phyloP scores from a whole-genome alignment of 1,140 invertebrate species.

The Drosophila arizonae region DNA sequence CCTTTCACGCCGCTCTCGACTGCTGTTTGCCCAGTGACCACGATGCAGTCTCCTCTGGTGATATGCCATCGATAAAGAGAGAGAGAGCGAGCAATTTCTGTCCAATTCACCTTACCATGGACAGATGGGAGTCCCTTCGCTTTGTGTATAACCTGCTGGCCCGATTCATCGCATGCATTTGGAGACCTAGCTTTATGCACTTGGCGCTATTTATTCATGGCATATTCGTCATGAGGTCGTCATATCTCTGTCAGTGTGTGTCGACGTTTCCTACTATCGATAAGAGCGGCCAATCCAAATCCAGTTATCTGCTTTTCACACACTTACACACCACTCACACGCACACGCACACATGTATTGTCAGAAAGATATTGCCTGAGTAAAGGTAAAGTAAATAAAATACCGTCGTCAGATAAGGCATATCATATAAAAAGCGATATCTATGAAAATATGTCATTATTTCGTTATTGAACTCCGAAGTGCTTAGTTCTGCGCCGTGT shows the following conservation, averaged over 20 bases:
- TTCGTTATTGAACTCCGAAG: slow-evolving; percentile 77
- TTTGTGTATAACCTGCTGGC: slow-evolving; percentile 49
- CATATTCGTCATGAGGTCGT: slow-evolving; percentile 61
- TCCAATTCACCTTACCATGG: neutral
- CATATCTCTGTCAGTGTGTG: slow-evolving; percentile 44
- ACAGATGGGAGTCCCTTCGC: neutral
- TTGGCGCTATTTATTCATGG: slow-evolving; percentile 47
- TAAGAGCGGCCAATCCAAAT: slow-evolving; percentile 74
- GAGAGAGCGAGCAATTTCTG: neutral
- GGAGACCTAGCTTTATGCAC: slow-evolving; percentile 24
- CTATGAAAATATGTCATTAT: slow-evolving; percentile 81
- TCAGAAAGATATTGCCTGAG: slow-evolving; percentile 42
- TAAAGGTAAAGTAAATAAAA: slow-evolving; percentile 73
- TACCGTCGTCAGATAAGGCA: slow-evolving; percentile 62
- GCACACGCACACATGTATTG: slow-evolving; percentile 11
- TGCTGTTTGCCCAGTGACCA: slow-evolving; percentile 45
- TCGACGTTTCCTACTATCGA: slow-evolving; percentile 57
- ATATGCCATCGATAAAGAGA: neutral
- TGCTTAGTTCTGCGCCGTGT: slow-evolving; percentile 49
- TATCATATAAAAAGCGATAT: slow-evolving; percentile 81
- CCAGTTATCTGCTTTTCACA: slow-evolving; percentile 63
- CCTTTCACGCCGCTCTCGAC: slow-evolving; percentile 70
- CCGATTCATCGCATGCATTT: slow-evolving; percentile 43
- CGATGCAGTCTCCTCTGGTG: neutral
- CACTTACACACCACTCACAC: slow-evolving; percentile 48